phyloP scores from a whole-genome alignment of 2,888 invertebrate species.

The Spialia ferax region DNA sequence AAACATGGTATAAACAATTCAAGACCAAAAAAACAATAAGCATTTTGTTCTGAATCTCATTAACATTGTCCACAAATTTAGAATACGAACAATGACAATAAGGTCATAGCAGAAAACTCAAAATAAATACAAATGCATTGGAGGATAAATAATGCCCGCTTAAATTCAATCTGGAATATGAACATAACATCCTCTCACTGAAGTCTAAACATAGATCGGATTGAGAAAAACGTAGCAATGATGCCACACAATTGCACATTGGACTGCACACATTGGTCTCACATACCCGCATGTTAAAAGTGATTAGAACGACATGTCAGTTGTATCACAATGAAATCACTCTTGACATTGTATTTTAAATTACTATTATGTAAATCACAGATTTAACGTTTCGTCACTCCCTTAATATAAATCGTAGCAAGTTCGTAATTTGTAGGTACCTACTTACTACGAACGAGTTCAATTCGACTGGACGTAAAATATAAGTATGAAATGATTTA shows the following conservation, averaged over 20 bases:
- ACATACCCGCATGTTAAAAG: background rate
- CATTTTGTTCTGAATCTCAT: background rate
- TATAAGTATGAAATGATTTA: background rate
- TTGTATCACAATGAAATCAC: background rate
- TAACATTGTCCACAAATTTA: background rate
- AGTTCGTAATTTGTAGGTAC: background rate
- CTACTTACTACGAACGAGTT: background rate
- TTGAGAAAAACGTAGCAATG: conserved; percentile 20
- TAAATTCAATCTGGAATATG: conserved; percentile 23
- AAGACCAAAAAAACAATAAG: background rate
- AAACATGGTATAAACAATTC: no score
- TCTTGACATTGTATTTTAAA: conserved; percentile 1
- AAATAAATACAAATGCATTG: conserved; percentile 32
- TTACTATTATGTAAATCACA: background rate
- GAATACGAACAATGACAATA: background rate
- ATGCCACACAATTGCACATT: conserved; percentile 13
- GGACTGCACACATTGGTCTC: background rate
- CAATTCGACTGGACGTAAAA: background rate
- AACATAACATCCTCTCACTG: conserved; percentile 24
- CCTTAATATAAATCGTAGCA: background rate
- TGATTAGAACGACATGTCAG: background rate
- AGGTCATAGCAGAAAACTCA: conserved; percentile 26
- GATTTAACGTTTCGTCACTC: background rate
- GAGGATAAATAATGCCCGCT: conserved; percentile 4
- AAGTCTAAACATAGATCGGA: conserved; percentile 30